Base-by-base conservation (phyloP, 2,888 invertebrate genomes). In the Hyposoter didymator region DNA sequence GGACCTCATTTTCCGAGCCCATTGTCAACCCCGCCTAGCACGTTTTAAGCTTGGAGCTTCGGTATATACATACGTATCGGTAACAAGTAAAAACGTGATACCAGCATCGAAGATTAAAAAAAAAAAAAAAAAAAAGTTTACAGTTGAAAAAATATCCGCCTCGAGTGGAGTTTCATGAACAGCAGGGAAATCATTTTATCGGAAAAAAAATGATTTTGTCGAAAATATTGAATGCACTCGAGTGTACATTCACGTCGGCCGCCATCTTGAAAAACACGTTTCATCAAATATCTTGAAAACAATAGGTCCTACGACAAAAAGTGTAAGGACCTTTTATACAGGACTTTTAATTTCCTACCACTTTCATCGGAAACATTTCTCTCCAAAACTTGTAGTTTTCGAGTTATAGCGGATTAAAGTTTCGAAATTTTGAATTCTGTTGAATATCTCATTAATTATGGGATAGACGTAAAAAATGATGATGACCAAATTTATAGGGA, bases 1-100 rank as follows among this genome's bases (percentile, higher is more conserved):
- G 59, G 43, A 78, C 45, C 78, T 43, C 43, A 59, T n/a, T 55
- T 78, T 10, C 45, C 49, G 66, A 59, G 66, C 49, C 22, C 67
- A 43, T 78, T 69, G n/a, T 69, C 59, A 59, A 59, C n/a, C 45
- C 17, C 55, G 8, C 78, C 28, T 12, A 47, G 19, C 52, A 19
- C 73, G 14, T 43, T 14, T 14, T 43, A 19, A 39, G 39, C 67
- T 66, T 43, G 14, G 17, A 28, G 28, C 14, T 47, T 22, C 19
- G 1, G 0, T 1, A 12, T n/a, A 52, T 6, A 52, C 5, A 6
- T 52, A n/a, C 52, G 39, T 66, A 39, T 66, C 39, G 35, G 39
- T 39, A 66, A 66, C 39, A n/a, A 8, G 10, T 28, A 28, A 14
- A 28, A 14, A 28, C 59, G 12, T 59, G 59, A 4, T 59, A 59